Base-by-base conservation (phyloP, 2,888 invertebrate species). In the Protophormia terraenovae region DNA sequence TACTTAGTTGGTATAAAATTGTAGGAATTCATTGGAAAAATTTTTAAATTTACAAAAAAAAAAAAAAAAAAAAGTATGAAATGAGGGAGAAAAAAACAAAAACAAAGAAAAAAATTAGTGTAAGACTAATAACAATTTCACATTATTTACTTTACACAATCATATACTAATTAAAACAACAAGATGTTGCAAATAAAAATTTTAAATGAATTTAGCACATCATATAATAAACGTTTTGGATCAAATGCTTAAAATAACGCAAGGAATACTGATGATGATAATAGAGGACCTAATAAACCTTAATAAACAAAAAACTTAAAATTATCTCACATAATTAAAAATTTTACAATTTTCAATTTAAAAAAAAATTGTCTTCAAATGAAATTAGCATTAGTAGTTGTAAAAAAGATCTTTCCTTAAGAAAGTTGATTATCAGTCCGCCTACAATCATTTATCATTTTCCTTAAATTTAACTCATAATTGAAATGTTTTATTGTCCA, bases 401-500 rank as follows among this genome's bases (percentile, higher is more conserved):
- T n/a, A n/a, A n/a, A n/a, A n/a, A n/a, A n/a, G n/a, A n/a, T n/a
- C n/a, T n/a, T n/a, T n/a, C n/a, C n/a, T n/a, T n/a, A n/a, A n/a
- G n/a, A n/a, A n/a, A n/a, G n/a, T n/a, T n/a, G n/a, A n/a, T n/a
- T n/a, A n/a, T n/a, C n/a, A n/a, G n/a, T n/a, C n/a, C n/a, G n/a
- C n/a, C n/a, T 8, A 38, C 2, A 50, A 50, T 4, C 12, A 19
- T 12, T 22, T 50, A 50, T 50, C 22, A 22, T 50, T 50, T 10
- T 50, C 10, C 10, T 50, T 50, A 10, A 24, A 50, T 8, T 3
- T 10, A 50, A 38, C 12, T 14, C n/a, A 35, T 47, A 78, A 78
- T 78, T 69, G 78, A 69, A 77, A 77, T 69, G 67, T 58, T 69
- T 77, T 72, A 69, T 58, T 72, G 41, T 55, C 19, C 22, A 45